These are phyloP conservation scores for Matsumurasca onukii DNA, from an alignment of 1,140 invertebrate species.

Conservation along the genomic window DNA sequence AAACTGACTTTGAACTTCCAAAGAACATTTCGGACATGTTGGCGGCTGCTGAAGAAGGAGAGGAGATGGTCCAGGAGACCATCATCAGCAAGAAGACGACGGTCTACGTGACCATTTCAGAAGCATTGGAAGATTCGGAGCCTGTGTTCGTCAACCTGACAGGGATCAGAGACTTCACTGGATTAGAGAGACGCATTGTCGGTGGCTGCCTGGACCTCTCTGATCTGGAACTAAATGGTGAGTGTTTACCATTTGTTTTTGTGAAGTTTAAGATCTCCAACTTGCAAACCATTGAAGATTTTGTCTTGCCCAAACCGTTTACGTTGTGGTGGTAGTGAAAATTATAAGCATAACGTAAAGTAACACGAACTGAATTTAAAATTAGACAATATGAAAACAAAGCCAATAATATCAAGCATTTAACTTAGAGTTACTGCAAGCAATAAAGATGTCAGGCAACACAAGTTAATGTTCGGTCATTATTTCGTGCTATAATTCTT, in stretches of 20 bases:
- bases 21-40: slow-evolving; percentile 1
- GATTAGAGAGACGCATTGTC: not conserved
- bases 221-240: not conserved
- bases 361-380: too few relatives aligned
- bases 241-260: not conserved
- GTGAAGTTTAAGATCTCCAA: too few relatives aligned
- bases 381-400: too few relatives aligned
- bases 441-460: too few relatives aligned
- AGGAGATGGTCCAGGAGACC: not conserved
- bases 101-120: slow-evolving; percentile 13
- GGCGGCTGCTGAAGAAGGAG: slow-evolving; percentile 1
- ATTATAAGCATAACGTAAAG: too few relatives aligned
- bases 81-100: slow-evolving; percentile 22
- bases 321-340: too few relatives aligned
- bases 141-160: slow-evolving; percentile 7
- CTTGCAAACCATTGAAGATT: too few relatives aligned
- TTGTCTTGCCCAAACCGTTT: too few relatives aligned
- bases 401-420: too few relatives aligned
- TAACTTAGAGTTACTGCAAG: too few relatives aligned
- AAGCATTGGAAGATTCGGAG: not conserved
- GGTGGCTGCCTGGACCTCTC: slow-evolving; percentile 4
- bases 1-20: not conserved
- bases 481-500: too few relatives aligned
- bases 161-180: not conserved
- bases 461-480: too few relatives aligned